These are phyloP conservation scores for Drosophila erecta DNA, from an alignment of 1,140 invertebrate genomes.

Conservation along the genomic window DNA sequence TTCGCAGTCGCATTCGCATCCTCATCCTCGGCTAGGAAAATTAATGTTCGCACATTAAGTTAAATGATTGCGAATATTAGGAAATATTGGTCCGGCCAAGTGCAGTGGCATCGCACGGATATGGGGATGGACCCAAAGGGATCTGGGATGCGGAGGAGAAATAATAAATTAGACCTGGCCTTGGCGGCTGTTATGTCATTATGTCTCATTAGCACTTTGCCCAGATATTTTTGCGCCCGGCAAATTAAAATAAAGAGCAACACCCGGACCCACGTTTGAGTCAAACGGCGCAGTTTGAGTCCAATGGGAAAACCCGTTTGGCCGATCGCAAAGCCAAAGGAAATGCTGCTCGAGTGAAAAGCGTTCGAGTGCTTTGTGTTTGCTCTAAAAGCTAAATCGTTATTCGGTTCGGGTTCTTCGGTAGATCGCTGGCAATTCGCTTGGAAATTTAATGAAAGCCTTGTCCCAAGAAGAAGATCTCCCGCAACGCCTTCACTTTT, in stretches of 20 bases:
- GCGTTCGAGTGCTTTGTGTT: constrained; percentile 60
- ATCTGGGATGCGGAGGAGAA: constrained; percentile 8
- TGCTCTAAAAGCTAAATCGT: constrained; percentile 29
- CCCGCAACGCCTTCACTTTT: constrained; percentile 68
- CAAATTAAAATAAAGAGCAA: constrained; percentile 77
- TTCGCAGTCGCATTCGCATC: neutral
- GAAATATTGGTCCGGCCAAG: constrained; percentile 74
- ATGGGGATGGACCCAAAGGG: neutral
- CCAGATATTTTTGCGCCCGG: constrained; percentile 59
- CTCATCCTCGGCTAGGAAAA: constrained; percentile 56
- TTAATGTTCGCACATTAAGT: constrained; percentile 79
- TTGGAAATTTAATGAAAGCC: constrained; percentile 69
- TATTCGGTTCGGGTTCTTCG: constrained; percentile 14
- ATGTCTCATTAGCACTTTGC: constrained; percentile 76
- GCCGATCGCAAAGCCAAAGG: constrained; percentile 44
- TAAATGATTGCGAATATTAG: constrained; percentile 82
- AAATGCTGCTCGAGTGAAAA: constrained; percentile 47
- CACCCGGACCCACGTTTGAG: constrained; percentile 10
- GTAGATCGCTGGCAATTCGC: constrained; percentile 32
- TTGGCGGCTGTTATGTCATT: constrained; percentile 71
- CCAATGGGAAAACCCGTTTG: constrained; percentile 52
- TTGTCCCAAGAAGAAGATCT: constrained; percentile 40
- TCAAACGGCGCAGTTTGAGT: neutral
- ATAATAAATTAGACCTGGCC: constrained; percentile 74
- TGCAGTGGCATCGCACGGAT: constrained; percentile 28